These are phyloP conservation scores for Melieria picta DNA, from an alignment of 2,888 invertebrate species.

Conservation along the genomic window DNA sequence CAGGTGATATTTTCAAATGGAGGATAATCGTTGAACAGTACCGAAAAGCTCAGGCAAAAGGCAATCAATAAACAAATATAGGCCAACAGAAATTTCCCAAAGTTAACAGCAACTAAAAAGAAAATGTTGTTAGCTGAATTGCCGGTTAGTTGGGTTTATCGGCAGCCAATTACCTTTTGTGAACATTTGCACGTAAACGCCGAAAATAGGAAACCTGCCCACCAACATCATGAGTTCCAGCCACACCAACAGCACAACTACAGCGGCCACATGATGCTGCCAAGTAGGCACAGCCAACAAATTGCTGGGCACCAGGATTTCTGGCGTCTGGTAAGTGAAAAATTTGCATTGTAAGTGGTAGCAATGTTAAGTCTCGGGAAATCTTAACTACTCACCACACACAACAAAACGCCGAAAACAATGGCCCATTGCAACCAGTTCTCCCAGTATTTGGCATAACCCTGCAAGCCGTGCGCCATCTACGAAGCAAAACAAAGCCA, in stretches of 20 bases:
- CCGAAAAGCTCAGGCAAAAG: conserved; percentile 83
- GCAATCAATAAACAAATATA: conserved; percentile 84
- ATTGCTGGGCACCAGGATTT: conserved; percentile 56
- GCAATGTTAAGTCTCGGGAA: neutral
- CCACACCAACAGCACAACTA: conserved; percentile 84
- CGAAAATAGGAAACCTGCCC: conserved; percentile 86
- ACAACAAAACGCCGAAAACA: conserved; percentile 76
- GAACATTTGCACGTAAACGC: conserved; percentile 89
- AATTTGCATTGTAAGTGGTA: conserved; percentile 2
- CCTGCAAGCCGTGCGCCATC: conserved; percentile 76
- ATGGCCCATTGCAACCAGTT: conserved; percentile 86
- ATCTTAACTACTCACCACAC: conserved; percentile 68
- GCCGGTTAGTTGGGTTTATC: neutral
- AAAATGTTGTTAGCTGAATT: neutral
- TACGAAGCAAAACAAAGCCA: conserved; percentile 54
- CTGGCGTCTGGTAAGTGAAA: conserved; percentile 55
- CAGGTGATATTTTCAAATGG: conserved; percentile 73
- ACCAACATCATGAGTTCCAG: conserved; percentile 86
- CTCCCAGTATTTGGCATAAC: conserved; percentile 84
- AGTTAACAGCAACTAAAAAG: conserved; percentile 77
- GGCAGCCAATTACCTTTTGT: conserved; percentile 70
- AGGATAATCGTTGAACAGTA: conserved; percentile 80
- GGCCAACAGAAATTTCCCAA: conserved; percentile 82
- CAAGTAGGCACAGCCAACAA: conserved; percentile 68
- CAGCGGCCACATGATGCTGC: conserved; percentile 84